These are phyloP conservation scores for Poicephalus gulielmi DNA, from an alignment of 2,113 vertebrate genomes.

Conservation along the genomic window DNA sequence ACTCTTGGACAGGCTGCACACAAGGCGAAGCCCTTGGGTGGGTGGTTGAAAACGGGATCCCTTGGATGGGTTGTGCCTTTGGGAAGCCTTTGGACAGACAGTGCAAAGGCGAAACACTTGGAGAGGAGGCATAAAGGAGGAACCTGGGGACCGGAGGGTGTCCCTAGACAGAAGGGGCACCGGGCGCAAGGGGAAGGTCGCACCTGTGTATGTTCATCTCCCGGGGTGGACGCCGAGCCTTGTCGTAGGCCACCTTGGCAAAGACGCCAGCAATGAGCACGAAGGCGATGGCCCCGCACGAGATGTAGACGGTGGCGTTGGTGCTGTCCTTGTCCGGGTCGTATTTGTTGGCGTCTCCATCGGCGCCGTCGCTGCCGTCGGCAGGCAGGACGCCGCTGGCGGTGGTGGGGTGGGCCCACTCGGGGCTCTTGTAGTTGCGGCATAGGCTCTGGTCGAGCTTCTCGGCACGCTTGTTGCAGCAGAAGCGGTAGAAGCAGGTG, in stretches of 20 bases:
- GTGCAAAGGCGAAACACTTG: background rate
- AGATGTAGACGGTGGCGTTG: slow-evolving; percentile 97
- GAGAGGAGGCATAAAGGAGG: background rate
- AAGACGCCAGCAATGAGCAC: slow-evolving; percentile 94
- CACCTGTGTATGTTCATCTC: slow-evolving; percentile 99
- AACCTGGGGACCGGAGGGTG: background rate
- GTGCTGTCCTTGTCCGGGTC: slow-evolving; percentile 95
- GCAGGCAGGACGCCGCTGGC: slow-evolving; percentile 66
- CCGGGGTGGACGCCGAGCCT: slow-evolving; percentile 94
- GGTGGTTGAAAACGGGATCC: background rate
- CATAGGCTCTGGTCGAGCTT: slow-evolving; percentile 92
- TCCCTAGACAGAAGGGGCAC: background rate
- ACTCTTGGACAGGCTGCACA: background rate
- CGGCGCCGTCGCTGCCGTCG: slow-evolving; percentile 68
- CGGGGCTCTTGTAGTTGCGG: slow-evolving; percentile 89
- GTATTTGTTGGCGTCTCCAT: slow-evolving; percentile 83
- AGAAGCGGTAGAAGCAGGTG: slow-evolving; percentile 97
- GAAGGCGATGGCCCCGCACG: slow-evolving; percentile 95
- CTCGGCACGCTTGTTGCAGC: slow-evolving; percentile 94
- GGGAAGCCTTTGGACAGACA: background rate
- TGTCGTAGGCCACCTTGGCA: slow-evolving; percentile 97
- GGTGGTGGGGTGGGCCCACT: slow-evolving; percentile 86
- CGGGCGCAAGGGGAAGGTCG: background rate
- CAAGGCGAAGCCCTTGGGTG: background rate
- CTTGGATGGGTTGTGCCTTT: fast-evolving